Evolutionary conservation across 2,888 invertebrate genomes (phyloP), one percentile per base, ranked within the genome.

Genomic region (Acanthosepion pharaonis): DNA sequence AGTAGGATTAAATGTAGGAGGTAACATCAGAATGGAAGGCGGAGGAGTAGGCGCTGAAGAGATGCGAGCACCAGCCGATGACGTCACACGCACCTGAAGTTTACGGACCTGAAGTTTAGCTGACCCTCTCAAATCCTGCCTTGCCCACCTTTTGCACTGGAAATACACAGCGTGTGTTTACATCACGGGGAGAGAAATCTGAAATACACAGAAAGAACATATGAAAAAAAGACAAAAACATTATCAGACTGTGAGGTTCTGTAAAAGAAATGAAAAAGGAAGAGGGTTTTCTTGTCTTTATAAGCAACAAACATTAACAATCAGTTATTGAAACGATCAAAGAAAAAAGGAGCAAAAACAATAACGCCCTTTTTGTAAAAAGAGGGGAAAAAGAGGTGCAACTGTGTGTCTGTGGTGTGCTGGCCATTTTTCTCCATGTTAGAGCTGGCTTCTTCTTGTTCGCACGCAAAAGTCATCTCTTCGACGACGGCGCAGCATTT

Each of bases 51-150:
- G 78, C 78, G n/a, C n/a, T 33, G 78, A n/a, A 78, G n/a, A 15
- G 78, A 78, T 78, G 78, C n/a, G 78, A 78, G 78, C 78, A 78
- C n/a, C 78, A n/a, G n/a, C 78, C n/a, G n/a, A 78, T 78, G 78
- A 78, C 78, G 78, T 78, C 78, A 78, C 78, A 78, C n/a, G 78
- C 78, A 78, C 78, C 78, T 78, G 78, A 78, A 59, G 59, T 59
- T 59, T 59, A 59, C 59, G 59, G 23, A 59, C 59, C 59, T 59
- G 59, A n/a, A 78, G 78, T 78, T 78, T 78, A 78, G n/a, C 78
- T n/a, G n/a, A n/a, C 78, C 78, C 78, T 64, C 64, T 78, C 78
- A n/a, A 78, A 78, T 78, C 78, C 78, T 78, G 78, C 78, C n/a
- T 78, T 78, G 78, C n/a, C 78, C 78, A 78, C 78, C 78, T 78